Evolutionary conservation across 1,140 invertebrate species (phyloP).

Genomic region (Ceratosolen solmsi): DNA sequence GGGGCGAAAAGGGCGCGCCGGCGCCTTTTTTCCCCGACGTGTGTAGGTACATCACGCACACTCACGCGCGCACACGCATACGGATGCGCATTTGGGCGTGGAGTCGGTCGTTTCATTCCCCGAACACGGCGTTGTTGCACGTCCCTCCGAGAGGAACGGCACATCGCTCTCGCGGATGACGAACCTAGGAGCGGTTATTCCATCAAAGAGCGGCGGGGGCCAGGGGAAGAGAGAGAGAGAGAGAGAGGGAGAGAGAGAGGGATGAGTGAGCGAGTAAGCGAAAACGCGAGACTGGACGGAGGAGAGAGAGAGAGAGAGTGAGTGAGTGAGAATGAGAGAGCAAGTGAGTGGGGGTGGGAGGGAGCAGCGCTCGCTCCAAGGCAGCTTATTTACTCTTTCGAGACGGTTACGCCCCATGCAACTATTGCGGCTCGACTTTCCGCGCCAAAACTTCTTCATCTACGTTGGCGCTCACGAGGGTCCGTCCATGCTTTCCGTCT

Average conservation of each 20-base stretch:
- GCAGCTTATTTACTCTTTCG: slow-evolving; percentile 42
- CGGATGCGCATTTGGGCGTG: slow-evolving; percentile 30
- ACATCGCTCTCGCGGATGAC: slow-evolving; percentile 38
- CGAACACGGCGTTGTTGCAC: not conserved
- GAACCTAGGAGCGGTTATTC: slow-evolving; percentile 41
- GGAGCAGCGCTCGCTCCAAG: not conserved
- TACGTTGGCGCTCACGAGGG: not conserved
- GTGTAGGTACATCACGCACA: not conserved
- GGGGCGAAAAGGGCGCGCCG: slow-evolving; percentile 23
- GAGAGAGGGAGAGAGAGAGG: no score
- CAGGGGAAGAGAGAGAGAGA: not conserved
- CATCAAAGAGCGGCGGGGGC: slow-evolving; percentile 31
- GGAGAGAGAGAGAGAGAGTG: no score
- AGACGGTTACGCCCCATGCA: slow-evolving; percentile 39
- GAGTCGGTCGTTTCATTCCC: slow-evolving; percentile 11
- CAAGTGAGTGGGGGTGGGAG: no score
- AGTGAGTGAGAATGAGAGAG: no score
- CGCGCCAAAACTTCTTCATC: slow-evolving; percentile 22
- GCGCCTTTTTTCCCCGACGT: slow-evolving; percentile 49
- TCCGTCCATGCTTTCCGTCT: not conserved
- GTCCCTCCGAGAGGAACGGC: slow-evolving; percentile 45
- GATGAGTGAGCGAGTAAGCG: not conserved
- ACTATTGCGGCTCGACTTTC: slow-evolving; percentile 15
- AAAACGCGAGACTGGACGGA: no score
- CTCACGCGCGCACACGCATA: not conserved